A percentile compares a stretch with the other conserved stretches of the same genome.
Evolutionary conservation across 2,888 invertebrate genomes (phyloP).

Genomic region (Drosophila engyochracea): DNA sequence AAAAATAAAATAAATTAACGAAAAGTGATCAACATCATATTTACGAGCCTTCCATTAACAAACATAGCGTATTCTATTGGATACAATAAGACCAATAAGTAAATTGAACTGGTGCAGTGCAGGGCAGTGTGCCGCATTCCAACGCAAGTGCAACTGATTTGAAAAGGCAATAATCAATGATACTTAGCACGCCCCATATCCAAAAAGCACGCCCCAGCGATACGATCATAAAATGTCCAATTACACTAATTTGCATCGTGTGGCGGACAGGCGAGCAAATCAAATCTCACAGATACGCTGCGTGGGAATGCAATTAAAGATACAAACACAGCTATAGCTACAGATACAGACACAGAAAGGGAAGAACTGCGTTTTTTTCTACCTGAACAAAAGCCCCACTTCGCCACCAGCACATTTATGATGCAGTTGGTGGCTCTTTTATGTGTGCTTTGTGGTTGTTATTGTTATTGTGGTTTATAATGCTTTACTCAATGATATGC

Average conservation of each 20-base stretch:
- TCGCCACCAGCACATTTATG: constrained; percentile 10
- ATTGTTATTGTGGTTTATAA: constrained; percentile 39
- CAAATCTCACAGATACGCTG: constrained; percentile 44
- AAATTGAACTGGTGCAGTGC: background rate
- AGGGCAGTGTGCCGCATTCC: constrained; percentile 1
- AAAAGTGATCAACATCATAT: background rate
- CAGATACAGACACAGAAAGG: background rate
- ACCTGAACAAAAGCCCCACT: background rate
- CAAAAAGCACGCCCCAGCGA: constrained; percentile 12
- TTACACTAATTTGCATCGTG: constrained; percentile 69
- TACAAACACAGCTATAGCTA: constrained; percentile 9
- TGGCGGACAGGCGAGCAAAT: constrained; percentile 31
- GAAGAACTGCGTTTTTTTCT: background rate
- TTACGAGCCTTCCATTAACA: background rate
- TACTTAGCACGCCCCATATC: constrained; percentile 11
- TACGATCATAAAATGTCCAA: constrained; percentile 60
- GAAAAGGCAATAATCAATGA: constrained; percentile 8
- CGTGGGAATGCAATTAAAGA: constrained; percentile 64
- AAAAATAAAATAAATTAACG: background rate
- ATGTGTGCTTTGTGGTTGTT: constrained; percentile 45
- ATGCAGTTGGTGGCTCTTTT: constrained; percentile 32
- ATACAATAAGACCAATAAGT: background rate
- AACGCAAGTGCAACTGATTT: background rate
- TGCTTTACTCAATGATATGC: constrained; percentile 40
- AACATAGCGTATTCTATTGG: background rate